These are phyloP conservation scores for Aphis gossypii DNA, from an alignment of 1,140 invertebrate genomes.

Conservation along the genomic window DNA sequence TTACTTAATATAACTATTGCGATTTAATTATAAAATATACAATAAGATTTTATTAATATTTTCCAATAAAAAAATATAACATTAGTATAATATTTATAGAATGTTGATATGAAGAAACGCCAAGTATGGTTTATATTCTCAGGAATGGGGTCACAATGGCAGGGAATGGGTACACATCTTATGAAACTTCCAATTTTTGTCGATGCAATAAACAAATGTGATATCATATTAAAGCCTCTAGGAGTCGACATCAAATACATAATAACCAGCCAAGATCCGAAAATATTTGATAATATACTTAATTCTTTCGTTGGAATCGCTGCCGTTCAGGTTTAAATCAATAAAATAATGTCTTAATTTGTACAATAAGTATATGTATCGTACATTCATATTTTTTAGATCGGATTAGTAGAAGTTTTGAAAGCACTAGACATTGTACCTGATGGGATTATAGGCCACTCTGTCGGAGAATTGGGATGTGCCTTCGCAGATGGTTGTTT, in stretches of 20 bases:
- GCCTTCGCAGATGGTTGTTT: conserved; percentile 76
- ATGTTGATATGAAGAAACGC: conserved; percentile 32
- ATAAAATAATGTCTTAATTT: not conserved
- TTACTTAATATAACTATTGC: not conserved
- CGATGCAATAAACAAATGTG: conserved; percentile 70
- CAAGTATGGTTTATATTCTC: conserved; percentile 68
- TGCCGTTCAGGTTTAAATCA: conserved; percentile 76
- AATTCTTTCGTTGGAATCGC: conserved; percentile 77
- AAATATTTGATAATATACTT: conserved; percentile 70
- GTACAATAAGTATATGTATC: not conserved
- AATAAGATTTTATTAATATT: not conserved
- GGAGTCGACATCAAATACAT: conserved; percentile 72
- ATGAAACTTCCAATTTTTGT: conserved; percentile 74
- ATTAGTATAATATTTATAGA: conserved; percentile 7
- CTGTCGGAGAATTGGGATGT: conserved; percentile 73
- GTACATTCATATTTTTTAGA: conserved; percentile 63
- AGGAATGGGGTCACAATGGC: conserved; percentile 76
- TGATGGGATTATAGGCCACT: conserved; percentile 76
- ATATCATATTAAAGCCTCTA: conserved; percentile 67
- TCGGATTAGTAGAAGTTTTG: conserved; percentile 76
- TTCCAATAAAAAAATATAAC: not conserved
- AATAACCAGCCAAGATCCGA: conserved; percentile 68
- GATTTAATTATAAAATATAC: not conserved
- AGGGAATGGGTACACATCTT: conserved; percentile 70
- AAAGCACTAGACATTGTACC: conserved; percentile 67